Percentiles rank a stretch among this genome's conserved stretches.
Conservation (phyloP, 2,797 vertebrate genomes). For the Cheirogaleus major region DNA sequence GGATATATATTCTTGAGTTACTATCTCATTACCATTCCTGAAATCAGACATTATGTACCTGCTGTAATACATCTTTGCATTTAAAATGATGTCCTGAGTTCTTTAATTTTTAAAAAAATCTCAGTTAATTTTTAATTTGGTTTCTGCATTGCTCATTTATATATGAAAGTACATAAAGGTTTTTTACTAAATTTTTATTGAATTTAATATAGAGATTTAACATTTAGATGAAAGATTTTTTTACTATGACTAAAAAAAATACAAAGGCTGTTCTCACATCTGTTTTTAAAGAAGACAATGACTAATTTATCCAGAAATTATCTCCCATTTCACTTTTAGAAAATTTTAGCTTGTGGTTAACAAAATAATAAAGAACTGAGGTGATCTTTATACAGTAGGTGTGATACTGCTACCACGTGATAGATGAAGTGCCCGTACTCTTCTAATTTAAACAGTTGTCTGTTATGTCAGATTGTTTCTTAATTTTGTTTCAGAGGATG, state of each 20-base stretch:
- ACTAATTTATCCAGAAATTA: not conserved
- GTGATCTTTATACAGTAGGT: not conserved
- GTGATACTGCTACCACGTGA: not conserved
- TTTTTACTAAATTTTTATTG: not conserved
- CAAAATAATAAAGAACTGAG: constrained; percentile 2
- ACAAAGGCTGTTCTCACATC: not conserved
- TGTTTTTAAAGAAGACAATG: not conserved
- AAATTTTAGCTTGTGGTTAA: not conserved
- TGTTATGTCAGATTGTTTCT: not conserved
- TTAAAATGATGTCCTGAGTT: not conserved
- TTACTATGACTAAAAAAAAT: not conserved
- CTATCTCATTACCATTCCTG: not conserved
- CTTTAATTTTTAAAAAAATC: not conserved
- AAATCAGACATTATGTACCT: constrained; percentile 7
- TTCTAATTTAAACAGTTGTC: not conserved
- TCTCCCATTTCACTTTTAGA: not conserved
- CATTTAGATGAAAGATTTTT: not conserved
- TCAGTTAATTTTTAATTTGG: not conserved
- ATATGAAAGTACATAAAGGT: not conserved
- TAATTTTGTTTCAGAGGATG: constrained; percentile 13
- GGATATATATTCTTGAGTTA: constrained; percentile 22
- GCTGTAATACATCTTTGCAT: not conserved
- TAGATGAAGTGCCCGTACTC: not conserved
- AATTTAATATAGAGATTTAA: constrained; percentile 32
- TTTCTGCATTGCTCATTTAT: not conserved